Percentiles rank a stretch among this genome's conserved stretches.
phyloP scores from a whole-genome alignment of 2,113 vertebrate genomes.

The Oophaga pumilio region DNA sequence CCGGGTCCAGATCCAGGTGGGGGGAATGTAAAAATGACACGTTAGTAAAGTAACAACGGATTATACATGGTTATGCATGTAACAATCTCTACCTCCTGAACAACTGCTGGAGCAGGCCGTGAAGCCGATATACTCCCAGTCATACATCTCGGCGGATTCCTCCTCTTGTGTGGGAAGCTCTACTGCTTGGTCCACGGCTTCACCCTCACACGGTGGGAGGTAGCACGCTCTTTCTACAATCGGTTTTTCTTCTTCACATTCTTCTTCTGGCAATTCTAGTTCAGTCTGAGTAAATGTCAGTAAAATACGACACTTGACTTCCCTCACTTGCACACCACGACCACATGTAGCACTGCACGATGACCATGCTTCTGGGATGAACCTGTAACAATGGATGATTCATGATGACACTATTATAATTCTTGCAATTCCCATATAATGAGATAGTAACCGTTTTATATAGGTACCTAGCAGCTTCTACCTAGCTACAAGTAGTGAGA shows the following conservation, averaged over 20 bases:
- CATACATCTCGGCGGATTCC: slow-evolving; percentile 65
- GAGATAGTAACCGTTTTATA: neutral
- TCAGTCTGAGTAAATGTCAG: slow-evolving; percentile 84
- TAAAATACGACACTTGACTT: slow-evolving; percentile 82
- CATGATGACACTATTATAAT: neutral
- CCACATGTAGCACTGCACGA: slow-evolving; percentile 86
- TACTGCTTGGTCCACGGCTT: slow-evolving; percentile 51
- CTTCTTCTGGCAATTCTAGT: slow-evolving; percentile 85
- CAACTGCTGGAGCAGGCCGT: slow-evolving; percentile 84
- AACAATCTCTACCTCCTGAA: slow-evolving; percentile 72
- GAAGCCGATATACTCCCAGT: slow-evolving; percentile 88
- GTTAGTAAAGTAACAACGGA: neutral
- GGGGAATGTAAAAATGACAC: neutral
- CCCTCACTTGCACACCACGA: slow-evolving; percentile 76
- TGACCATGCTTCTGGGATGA: slow-evolving; percentile 86
- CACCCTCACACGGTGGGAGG: slow-evolving; percentile 70
- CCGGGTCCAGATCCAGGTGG: neutral
- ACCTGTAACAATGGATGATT: slow-evolving; percentile 68
- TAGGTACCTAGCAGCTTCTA: too few relatives aligned
- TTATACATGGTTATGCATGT: neutral
- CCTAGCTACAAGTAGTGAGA: neutral
- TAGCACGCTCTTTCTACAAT: slow-evolving; percentile 73
- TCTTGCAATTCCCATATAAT: neutral
- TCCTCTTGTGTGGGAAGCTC: slow-evolving; percentile 54
- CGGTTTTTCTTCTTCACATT: slow-evolving; percentile 77